Percentiles rank a stretch among this genome's conserved stretches.
These are phyloP conservation scores for Hymenochirus boettgeri DNA, from an alignment of 2,113 vertebrate genomes.

Conservation along the genomic window DNA sequence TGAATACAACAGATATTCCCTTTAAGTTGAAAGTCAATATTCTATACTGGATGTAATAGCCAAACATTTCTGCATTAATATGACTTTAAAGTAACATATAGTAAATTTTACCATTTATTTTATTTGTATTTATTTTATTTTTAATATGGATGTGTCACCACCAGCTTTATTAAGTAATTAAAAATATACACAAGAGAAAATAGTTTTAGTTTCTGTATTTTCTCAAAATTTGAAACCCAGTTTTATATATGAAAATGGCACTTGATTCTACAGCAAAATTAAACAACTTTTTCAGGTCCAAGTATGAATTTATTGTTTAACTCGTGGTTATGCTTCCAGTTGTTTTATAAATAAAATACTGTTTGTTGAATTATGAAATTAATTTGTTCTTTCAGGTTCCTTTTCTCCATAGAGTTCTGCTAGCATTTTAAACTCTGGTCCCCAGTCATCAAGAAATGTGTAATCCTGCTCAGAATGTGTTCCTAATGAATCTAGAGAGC, in stretches of 20 bases:
- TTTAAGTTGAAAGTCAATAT: no score
- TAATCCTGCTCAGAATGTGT: constrained; percentile 81
- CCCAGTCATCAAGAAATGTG: constrained; percentile 84
- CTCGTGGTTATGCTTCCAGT: constrained; percentile 50
- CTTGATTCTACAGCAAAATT: constrained; percentile 75
- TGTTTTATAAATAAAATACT: constrained; percentile 54
- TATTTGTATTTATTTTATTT: no score
- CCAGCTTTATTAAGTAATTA: constrained; percentile 87
- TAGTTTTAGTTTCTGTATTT: constrained; percentile 67
- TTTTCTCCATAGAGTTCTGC: constrained; percentile 89
- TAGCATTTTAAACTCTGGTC: constrained; percentile 89
- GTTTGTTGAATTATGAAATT: constrained; percentile 52
- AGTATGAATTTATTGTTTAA: constrained; percentile 58
- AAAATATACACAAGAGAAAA: constrained; percentile 97
- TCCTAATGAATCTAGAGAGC: constrained; percentile 82
- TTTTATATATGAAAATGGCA: constrained; percentile 73
- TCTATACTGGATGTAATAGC: no score
- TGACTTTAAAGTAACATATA: background rate
- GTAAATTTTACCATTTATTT: background rate
- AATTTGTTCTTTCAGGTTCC: constrained; percentile 76
- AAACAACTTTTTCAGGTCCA: constrained; percentile 65
- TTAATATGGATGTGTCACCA: constrained; percentile 66
- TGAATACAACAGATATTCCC: no score
- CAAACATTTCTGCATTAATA: no score
- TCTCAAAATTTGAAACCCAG: constrained; percentile 73